Conservation (phyloP, 2,888 invertebrate genomes). For the Acrobasis repandana region DNA sequence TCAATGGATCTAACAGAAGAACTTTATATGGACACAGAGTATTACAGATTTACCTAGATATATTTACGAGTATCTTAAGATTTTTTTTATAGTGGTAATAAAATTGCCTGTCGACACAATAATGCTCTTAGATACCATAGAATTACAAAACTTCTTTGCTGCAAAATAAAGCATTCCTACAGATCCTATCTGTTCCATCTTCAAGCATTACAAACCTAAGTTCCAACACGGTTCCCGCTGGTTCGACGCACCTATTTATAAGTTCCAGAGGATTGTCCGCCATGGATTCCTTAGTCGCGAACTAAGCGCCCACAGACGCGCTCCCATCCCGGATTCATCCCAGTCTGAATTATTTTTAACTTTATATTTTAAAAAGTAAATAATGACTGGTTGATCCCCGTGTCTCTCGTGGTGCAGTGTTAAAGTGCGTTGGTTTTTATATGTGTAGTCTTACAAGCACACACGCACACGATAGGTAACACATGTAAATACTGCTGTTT, state of each 20-base stretch:
- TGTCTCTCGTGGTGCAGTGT: slow-evolving; percentile 47
- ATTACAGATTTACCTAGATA: no score
- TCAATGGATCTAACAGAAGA: no score
- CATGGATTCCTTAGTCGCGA: slow-evolving; percentile 74
- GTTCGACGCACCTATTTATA: slow-evolving; percentile 77
- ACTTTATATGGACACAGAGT: no score
- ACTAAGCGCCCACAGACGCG: slow-evolving; percentile 56
- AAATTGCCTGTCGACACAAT: no score
- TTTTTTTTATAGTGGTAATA: no score
- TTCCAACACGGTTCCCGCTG: slow-evolving; percentile 44
- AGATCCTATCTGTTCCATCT: neutral
- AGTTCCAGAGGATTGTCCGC: slow-evolving; percentile 79
- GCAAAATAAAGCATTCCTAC: slow-evolving; percentile 2
- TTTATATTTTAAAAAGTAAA: slow-evolving; percentile 36
- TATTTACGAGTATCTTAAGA: no score
- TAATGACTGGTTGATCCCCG: slow-evolving; percentile 53
- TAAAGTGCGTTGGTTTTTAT: slow-evolving; percentile 53
- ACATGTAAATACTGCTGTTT: slow-evolving; percentile 26
- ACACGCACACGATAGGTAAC: slow-evolving; percentile 51
- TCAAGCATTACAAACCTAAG: neutral
- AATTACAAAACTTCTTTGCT: neutral
- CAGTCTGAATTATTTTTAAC: slow-evolving; percentile 22
- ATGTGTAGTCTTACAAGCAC: slow-evolving; percentile 42
- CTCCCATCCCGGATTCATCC: slow-evolving; percentile 43
- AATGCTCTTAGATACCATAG: no score